These are phyloP conservation scores for Brenthis ino DNA, from an alignment of 2,888 invertebrate genomes.

Conservation along the genomic window DNA sequence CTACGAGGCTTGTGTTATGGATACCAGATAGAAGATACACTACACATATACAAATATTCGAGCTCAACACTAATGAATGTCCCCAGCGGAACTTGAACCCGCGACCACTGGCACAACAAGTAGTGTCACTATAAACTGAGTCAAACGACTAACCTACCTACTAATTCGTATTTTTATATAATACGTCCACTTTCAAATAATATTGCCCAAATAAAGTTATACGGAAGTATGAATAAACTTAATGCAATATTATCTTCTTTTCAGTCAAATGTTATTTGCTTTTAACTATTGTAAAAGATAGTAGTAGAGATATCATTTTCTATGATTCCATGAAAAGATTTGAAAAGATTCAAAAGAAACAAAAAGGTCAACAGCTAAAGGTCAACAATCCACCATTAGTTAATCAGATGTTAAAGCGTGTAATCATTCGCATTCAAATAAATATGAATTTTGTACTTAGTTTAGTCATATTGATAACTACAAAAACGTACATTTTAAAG, in stretches of 20 bases:
- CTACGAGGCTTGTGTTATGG: no score
- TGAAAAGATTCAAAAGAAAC: conserved; percentile 23
- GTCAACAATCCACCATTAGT: conserved; percentile 53
- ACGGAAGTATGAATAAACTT: neutral
- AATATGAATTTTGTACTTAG: neutral
- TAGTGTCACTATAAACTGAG: neutral
- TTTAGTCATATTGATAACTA: no score
- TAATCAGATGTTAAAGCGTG: conserved; percentile 55
- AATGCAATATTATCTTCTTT: neutral
- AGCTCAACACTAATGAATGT: no score
- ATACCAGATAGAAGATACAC: no score
- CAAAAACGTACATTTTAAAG: no score
- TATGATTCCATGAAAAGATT: conserved; percentile 20
- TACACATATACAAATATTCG: no score
- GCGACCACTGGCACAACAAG: no score
- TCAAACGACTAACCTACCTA: neutral
- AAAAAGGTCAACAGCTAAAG: conserved; percentile 44
- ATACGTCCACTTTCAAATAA: neutral
- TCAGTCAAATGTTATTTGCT: conserved; percentile 38
- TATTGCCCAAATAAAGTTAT: neutral
- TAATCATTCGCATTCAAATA: conserved; percentile 50
- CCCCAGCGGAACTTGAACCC: no score
- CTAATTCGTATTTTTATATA: neutral
- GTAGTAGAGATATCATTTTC: conserved; percentile 28
- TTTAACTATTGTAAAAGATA: conserved; percentile 40